A percentile compares a stretch with the other conserved stretches of the same genome.
These are phyloP conservation scores for Benitochromis conjunctus DNA, from an alignment of 2,113 vertebrate genomes.

Conservation along the genomic window DNA sequence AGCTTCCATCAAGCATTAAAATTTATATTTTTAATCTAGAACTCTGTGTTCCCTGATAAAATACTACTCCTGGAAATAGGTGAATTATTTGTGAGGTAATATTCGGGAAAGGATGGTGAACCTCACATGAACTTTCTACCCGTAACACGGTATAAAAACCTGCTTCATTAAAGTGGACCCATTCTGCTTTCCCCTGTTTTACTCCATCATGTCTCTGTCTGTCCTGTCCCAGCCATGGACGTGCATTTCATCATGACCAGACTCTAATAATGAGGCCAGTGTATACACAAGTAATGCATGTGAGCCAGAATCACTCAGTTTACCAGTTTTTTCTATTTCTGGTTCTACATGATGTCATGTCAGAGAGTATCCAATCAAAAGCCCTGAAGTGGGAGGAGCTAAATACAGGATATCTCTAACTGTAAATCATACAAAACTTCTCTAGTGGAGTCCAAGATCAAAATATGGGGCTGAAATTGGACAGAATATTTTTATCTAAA, in stretches of 20 bases:
- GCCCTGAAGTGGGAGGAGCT: background rate
- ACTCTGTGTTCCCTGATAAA: background rate
- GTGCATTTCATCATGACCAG: background rate
- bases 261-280: background rate
- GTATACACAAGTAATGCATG: background rate
- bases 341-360: background rate
- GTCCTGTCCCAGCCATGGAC: fast-evolving
- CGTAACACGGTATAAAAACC: background rate
- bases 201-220: background rate
- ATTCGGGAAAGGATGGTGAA: background rate
- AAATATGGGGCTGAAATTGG: fast-evolving
- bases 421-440: background rate
- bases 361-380: background rate
- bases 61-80: background rate
- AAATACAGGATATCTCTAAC: background rate
- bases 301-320: background rate
- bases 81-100: background rate
- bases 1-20: background rate
- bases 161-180: background rate
- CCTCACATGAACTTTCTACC: background rate
- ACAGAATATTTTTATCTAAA: too few relatives aligned
- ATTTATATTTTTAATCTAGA: background rate
- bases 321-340: background rate
- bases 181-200: background rate
- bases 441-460: background rate